Conservation (phyloP, 1,140 invertebrate genomes). For the Drosophila carrolli region DNA sequence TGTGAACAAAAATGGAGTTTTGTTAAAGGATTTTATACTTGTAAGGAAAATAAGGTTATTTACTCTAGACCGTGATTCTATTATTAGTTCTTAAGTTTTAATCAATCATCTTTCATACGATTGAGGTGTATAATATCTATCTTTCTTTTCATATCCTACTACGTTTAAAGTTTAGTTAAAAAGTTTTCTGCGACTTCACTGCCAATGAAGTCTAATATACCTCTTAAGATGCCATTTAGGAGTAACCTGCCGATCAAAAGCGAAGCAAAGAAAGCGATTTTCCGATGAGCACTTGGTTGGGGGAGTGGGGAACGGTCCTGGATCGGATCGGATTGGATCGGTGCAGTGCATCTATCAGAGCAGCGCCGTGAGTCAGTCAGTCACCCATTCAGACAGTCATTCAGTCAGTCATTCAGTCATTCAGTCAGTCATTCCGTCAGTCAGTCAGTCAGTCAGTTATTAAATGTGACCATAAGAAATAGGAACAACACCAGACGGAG, state of each 20-base stretch:
- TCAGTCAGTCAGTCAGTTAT: slow-evolving; percentile 58
- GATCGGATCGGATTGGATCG: slow-evolving; percentile 9
- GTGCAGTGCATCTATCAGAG: slow-evolving; percentile 51
- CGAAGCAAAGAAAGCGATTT: slow-evolving; percentile 40
- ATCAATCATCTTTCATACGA: too few species aligned
- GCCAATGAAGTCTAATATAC: not conserved
- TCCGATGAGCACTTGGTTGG: not conserved
- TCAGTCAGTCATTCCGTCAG: slow-evolving; percentile 48
- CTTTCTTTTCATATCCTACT: too few species aligned
- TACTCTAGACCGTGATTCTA: too few species aligned
- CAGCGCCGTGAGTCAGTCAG: slow-evolving; percentile 22
- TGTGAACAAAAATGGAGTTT: too few species aligned
- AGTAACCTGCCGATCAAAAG: slow-evolving; percentile 26
- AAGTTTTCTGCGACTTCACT: too few species aligned
- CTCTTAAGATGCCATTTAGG: not conserved
- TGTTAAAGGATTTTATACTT: too few species aligned
- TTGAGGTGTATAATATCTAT: too few species aligned
- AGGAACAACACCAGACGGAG: slow-evolving; percentile 31
- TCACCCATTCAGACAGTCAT: slow-evolving; percentile 10
- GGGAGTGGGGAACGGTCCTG: slow-evolving; percentile 3
- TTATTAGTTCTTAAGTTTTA: too few species aligned
- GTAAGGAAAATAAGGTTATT: too few species aligned
- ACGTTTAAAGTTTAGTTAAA: too few species aligned
- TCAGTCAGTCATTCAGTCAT: slow-evolving; percentile 43
- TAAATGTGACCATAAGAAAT: slow-evolving; percentile 71